Conservation (phyloP, 2,797 vertebrate genomes). For the Heliangelus exortis region DNA sequence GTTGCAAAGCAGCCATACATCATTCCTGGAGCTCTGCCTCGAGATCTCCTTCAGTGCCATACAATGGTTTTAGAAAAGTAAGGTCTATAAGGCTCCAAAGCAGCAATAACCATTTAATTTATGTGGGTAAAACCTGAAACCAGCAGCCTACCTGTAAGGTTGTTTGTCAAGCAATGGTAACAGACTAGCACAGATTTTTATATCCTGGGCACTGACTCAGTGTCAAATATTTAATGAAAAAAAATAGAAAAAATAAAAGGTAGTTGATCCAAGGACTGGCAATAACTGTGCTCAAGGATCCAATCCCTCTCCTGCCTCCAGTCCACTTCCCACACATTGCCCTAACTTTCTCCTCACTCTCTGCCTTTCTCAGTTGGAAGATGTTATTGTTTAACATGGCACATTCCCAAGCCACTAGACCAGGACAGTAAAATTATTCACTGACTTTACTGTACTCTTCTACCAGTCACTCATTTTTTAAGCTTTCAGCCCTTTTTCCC, state of each 20-base stretch:
- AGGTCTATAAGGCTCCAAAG: conserved; percentile 31
- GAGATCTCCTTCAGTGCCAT: neutral
- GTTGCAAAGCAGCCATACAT: neutral
- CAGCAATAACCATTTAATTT: neutral
- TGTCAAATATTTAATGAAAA: conserved; percentile 59
- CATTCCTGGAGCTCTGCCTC: neutral
- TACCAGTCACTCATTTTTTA: conserved; percentile 64
- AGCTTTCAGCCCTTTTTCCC: conserved; percentile 37
- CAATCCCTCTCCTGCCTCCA: neutral
- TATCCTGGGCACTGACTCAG: conserved; percentile 17
- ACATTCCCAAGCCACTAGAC: conserved; percentile 70
- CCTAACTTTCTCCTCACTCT: conserved; percentile 5
- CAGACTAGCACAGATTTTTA: conserved; percentile 27
- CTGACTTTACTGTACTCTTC: conserved; percentile 71
- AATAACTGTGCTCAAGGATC: neutral
- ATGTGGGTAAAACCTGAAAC: neutral
- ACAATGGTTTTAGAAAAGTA: neutral
- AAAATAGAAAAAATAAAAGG: neutral
- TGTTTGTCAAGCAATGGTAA: conserved; percentile 1
- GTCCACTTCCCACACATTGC: neutral
- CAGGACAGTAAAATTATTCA: conserved; percentile 76
- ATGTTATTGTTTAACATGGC: conserved; percentile 75
- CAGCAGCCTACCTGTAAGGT: conserved; percentile 19
- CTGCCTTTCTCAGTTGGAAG: conserved; percentile 67
- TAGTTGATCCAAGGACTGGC: conserved; percentile 24